Conservation (phyloP, 1,140 invertebrate species). For the Bombus picipes region DNA sequence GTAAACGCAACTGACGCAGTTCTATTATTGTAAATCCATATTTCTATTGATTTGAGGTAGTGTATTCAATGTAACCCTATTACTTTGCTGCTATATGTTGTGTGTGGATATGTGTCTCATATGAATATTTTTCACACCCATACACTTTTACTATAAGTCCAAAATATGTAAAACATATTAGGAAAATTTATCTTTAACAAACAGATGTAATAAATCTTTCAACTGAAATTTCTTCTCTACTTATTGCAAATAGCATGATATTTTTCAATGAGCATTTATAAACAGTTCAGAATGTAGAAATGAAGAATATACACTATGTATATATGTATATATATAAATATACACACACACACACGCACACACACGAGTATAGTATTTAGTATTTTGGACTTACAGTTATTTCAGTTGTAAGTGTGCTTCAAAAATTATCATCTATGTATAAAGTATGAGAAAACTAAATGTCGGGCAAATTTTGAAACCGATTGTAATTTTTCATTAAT, state of each 20-base stretch:
- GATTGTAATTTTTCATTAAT: slow-evolving; percentile 35
- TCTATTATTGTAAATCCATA: slow-evolving; percentile 76
- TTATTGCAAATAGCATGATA: slow-evolving; percentile 36
- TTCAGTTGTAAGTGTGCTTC: slow-evolving; percentile 74
- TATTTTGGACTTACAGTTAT: slow-evolving; percentile 76
- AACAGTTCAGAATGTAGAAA: slow-evolving; percentile 39
- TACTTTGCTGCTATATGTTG: slow-evolving; percentile 79
- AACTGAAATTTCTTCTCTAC: slow-evolving; percentile 32
- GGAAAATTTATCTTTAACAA: slow-evolving; percentile 38
- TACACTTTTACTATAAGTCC: slow-evolving; percentile 78
- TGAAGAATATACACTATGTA: slow-evolving; percentile 29
- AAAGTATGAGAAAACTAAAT: slow-evolving; percentile 76
- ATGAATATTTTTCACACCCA: slow-evolving; percentile 74
- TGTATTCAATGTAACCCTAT: slow-evolving; percentile 80
- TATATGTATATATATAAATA: slow-evolving; percentile 40
- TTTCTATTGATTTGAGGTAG: slow-evolving; percentile 82
- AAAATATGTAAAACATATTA: slow-evolving; percentile 71
- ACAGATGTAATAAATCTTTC: slow-evolving; percentile 18
- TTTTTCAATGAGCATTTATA: slow-evolving; percentile 13
- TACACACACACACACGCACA: not conserved
- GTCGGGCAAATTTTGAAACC: slow-evolving; percentile 70
- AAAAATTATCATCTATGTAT: slow-evolving; percentile 78
- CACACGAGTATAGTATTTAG: not conserved
- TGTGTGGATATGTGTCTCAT: slow-evolving; percentile 79
- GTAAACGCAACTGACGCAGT: slow-evolving; percentile 73